phyloP scores from a whole-genome alignment of 2,888 invertebrate genomes.

The Anthoptus insignis region DNA sequence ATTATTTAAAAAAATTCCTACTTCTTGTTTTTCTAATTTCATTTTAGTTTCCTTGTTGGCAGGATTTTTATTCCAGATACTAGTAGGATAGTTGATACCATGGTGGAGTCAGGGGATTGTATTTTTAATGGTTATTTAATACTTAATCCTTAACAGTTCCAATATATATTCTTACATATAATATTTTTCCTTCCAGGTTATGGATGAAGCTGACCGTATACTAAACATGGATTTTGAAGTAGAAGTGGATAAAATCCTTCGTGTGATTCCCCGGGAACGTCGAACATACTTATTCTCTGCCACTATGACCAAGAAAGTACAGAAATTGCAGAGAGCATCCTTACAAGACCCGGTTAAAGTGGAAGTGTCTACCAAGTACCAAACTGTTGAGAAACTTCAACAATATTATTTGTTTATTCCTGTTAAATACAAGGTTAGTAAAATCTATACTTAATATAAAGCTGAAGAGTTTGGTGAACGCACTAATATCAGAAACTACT shows the following conservation, averaged over 20 bases:
- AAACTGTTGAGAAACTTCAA: slow-evolving; percentile 98
- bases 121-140: no score
- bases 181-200: slow-evolving; percentile 87
- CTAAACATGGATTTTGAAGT: slow-evolving; percentile 99
- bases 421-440: slow-evolving; percentile 96
- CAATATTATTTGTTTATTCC: slow-evolving; percentile 99
- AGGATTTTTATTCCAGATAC: no score
- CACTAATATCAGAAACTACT: no score
- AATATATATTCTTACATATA: no score
- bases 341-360: slow-evolving; percentile 98
- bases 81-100: no score
- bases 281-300: slow-evolving; percentile 98
- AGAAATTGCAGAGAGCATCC: slow-evolving; percentile 98
- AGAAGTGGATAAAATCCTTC: slow-evolving; percentile 98
- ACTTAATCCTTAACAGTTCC: no score
- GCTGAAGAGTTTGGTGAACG: no score
- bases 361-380: slow-evolving; percentile 98
- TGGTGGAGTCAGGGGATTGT: no score
- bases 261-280: slow-evolving; percentile 96
- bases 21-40: no score
- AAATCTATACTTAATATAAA: no score
- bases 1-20: no score
- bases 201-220: slow-evolving; percentile 99
- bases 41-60: no score
- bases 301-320: slow-evolving; percentile 99